These are phyloP conservation scores for Hippopotamyrus pictus DNA, from an alignment of 2,797 vertebrate genomes.

Conservation along the genomic window DNA sequence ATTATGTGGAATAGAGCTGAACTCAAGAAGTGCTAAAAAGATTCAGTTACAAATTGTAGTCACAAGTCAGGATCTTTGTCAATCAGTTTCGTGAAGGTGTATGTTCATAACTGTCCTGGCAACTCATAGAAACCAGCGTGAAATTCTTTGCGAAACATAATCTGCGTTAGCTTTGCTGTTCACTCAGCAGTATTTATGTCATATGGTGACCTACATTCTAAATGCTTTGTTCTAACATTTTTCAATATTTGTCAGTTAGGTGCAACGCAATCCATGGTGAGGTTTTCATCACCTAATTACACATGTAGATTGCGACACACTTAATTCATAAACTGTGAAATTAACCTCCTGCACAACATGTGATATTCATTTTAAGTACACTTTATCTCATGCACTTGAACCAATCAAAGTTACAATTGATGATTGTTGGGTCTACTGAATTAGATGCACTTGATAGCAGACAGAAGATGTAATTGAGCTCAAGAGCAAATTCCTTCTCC, in stretches of 20 bases:
- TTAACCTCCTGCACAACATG: neutral
- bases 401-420: neutral
- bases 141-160: conserved; percentile 25
- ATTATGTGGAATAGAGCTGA: neutral
- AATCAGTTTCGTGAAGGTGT: conserved; percentile 31
- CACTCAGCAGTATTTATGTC: conserved; percentile 28
- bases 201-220: neutral
- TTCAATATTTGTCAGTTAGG: neutral
- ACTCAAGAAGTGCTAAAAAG: neutral
- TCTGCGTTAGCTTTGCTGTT: conserved; percentile 41
- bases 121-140: conserved; percentile 32
- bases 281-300: neutral
- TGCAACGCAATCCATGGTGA: neutral
- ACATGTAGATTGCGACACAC: neutral
- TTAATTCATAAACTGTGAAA: conserved; percentile 1
- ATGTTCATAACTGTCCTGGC: conserved; percentile 22
- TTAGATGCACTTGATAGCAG: conserved; percentile 28
- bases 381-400: neutral
- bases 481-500: conserved; percentile 15
- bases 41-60: neutral
- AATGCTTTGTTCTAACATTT: neutral
- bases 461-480: conserved; percentile 25
- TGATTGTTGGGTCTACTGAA: conserved; percentile 13
- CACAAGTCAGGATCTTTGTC: conserved; percentile 23
- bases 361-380: neutral